phyloP scores from a whole-genome alignment of 2,113 vertebrate genomes.

The Plectropomus leopardus region DNA sequence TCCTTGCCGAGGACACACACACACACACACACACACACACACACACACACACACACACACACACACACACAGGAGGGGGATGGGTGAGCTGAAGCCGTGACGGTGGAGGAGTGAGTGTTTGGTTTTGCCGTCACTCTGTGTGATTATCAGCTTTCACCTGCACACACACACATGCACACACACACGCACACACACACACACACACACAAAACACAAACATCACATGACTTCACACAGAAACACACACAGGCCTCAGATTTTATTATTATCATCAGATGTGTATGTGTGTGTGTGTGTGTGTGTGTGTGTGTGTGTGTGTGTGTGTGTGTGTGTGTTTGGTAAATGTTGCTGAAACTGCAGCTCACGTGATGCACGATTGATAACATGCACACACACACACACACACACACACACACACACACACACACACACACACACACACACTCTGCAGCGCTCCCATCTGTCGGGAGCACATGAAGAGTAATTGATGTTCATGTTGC shows the following conservation, averaged over 20 bases:
- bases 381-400: too few species aligned
- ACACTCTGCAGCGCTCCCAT: background rate
- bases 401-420: background rate
- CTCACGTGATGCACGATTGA: constrained; percentile 1
- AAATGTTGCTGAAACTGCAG: background rate
- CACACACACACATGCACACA: background rate
- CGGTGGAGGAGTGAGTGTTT: background rate
- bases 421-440: background rate
- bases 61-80: background rate
- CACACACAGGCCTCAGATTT: constrained; percentile 27
- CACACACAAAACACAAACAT: constrained; percentile 49
- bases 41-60: background rate
- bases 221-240: constrained; percentile 16
- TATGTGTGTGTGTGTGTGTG: too few species aligned
- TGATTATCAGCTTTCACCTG: constrained; percentile 1
- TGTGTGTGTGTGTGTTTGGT: background rate
- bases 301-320: too few species aligned
- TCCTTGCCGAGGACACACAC: constrained; percentile 22
- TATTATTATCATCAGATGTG: too few species aligned
- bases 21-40: constrained; percentile 2
- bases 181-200: constrained; percentile 15
- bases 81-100: background rate
- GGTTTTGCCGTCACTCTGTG: constrained; percentile 11
- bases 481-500: background rate
- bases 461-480: background rate